Evolutionary conservation across 2,797 vertebrate species (phyloP), one percentile per base, ranked within the genome.

Genomic region (Gouania willdenowi): DNA sequence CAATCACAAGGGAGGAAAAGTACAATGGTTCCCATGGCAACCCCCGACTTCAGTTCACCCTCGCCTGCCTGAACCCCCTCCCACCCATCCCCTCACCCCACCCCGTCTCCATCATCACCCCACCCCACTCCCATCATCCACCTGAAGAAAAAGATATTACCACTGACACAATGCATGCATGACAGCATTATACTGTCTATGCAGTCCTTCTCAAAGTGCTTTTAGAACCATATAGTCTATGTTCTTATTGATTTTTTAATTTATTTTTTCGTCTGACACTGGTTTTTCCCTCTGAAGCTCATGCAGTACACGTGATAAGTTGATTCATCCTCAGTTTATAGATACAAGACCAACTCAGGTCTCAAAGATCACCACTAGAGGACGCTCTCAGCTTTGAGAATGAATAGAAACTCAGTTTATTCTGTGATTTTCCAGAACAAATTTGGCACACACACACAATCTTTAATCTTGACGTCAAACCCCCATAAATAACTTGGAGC

Each of bases 11-110:
- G 59, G 60, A 77, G 69, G 75, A 50, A n/a, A 79, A 82, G 82
- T 83, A 87, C 81, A 89, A 87, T 87, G 76, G 87, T 88, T 85
- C 84, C 87, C 76, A 77, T 79, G 82, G 83, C 67, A 87, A 87
- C 84, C 56, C 36, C 13, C 62, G 67, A 80, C 72, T 74, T n/a
- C n/a, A n/a, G n/a, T n/a, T n/a, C n/a, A n/a, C n/a, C 74, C 51
- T 54, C 27, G 27, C 32, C 28, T 50, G 31, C 34, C 5, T n/a
- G n/a, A n/a, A n/a, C n/a, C 25, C 23, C 7, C 12, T 27, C 11
- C 32, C 21, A 14, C 6, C 20, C n/a, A n/a, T 8, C 5, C 17
- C 7, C 13, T 24, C n/a, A 31, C 14, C 20, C 17, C 48, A n/a
- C n/a, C n/a, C n/a, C n/a, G n/a, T n/a, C n/a, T n/a, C n/a, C n/a